Conservation (phyloP, 2,797 vertebrate species). For the Orientallactaga sibirica region DNA sequence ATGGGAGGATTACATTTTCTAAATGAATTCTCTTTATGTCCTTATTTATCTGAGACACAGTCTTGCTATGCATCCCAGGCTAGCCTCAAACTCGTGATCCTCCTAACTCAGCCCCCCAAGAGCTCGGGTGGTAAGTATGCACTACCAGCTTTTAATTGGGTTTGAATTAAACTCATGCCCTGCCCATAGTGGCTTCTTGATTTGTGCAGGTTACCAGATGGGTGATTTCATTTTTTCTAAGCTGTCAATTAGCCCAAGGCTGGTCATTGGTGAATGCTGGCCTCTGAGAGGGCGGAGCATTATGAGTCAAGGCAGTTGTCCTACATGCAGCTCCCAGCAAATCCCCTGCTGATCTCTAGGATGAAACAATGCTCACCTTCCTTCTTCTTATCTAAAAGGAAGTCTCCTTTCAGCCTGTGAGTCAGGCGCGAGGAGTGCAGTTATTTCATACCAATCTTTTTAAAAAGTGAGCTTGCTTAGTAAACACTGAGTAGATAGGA, state of each 20-base stretch:
- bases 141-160: not conserved
- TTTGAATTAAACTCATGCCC: not conserved
- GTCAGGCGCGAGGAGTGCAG: not conserved
- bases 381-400: constrained; percentile 23
- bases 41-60: not conserved
- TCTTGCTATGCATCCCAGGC: not conserved
- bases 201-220: constrained; percentile 31
- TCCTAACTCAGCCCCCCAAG: not conserved
- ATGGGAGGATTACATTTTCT: not conserved
- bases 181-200: not conserved
- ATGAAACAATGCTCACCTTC: not conserved
- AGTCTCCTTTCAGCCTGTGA: not conserved
- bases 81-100: not conserved
- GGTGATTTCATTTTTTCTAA: constrained; percentile 16
- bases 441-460: constrained; percentile 37
- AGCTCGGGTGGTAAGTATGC: not conserved
- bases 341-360: not conserved
- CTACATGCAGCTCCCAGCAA: not conserved
- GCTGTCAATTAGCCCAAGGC: constrained; percentile 21
- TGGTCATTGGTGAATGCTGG: constrained; percentile 10
- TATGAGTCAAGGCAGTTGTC: not conserved
- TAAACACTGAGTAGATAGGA: constrained; percentile 42
- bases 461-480: constrained; percentile 21
- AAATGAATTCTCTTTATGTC: not conserved
- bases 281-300: not conserved